phyloP scores from a whole-genome alignment of 2,888 invertebrate species.

The Oscheius onirici region DNA sequence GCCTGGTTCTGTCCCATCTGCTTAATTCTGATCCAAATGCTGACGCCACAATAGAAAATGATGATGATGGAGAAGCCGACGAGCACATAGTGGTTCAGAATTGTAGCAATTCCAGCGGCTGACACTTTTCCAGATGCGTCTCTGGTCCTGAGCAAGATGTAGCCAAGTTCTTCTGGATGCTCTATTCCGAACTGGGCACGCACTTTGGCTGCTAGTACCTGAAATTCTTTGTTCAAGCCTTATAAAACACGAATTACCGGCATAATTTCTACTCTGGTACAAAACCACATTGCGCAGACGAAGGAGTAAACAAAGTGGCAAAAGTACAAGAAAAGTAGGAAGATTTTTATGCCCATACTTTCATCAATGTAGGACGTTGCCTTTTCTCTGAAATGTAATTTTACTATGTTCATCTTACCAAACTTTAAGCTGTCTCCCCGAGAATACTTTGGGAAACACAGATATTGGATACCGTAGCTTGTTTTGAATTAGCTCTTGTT shows the following conservation, averaged over 20 bases:
- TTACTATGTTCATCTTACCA: too few relatives aligned
- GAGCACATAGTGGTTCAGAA: slow-evolving; percentile 9
- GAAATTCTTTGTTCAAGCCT: background rate
- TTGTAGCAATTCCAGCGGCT: background rate
- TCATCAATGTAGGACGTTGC: background rate
- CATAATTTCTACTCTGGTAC: background rate
- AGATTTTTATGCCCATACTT: background rate
- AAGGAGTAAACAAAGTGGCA: background rate
- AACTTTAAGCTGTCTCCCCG: too few relatives aligned
- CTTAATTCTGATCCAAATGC: background rate
- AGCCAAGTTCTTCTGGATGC: background rate
- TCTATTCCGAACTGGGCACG: background rate
- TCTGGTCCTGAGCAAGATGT: slow-evolving; percentile 1
- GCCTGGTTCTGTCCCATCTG: background rate
- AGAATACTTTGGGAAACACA: too few relatives aligned
- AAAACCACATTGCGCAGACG: background rate
- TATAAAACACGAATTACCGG: background rate
- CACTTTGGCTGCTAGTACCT: background rate
- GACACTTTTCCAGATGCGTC: background rate
- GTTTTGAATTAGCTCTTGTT: too few relatives aligned
- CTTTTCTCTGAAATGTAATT: background rate
- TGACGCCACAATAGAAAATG: slow-evolving; percentile 1
- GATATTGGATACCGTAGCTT: too few relatives aligned
- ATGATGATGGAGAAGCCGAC: background rate
- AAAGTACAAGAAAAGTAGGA: background rate